Base-by-base conservation (phyloP, 2,113 vertebrate genomes). In the Garra rufa region DNA sequence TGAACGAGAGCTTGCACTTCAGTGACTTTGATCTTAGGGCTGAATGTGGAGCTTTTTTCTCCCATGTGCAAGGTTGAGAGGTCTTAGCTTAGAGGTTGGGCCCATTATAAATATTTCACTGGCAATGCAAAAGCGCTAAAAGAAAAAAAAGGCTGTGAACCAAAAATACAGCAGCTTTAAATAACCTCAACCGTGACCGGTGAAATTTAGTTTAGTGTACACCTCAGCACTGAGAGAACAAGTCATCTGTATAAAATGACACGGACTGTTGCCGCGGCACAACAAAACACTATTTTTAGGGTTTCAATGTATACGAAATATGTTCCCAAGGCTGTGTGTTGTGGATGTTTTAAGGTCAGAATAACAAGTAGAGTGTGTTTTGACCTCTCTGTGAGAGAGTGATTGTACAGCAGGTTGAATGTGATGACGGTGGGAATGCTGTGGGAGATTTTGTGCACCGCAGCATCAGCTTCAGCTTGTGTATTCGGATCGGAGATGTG, bases 1-100 rank as follows among this genome's bases (percentile, higher is more conserved):
- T 87, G 88, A 88, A 81, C 88, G 88, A 87, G 84, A 74, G 85
- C 81, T 83, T 85, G 81, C 83, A 84, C 85, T 89, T 78, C 79
- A 85, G 73, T 83, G 81, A 81, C 76, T 86, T 87, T 79, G 44
- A 70, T 76, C 70, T 80, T 78, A 70, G 57, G 88, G 88, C 88
- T 81, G 76, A 43, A 76, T 79, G 81, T 81, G 80, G 30, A 81
- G n/a, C 65, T 71, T 75, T 82, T 43, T 26, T 34, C 15, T 9
- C 28, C 48, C n/a, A 30, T 63, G 76, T 73, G 76, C 57, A 88
- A 86, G 87, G 87, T 82, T 83, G 52, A 69, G 52, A 76, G 87
- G 82, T 83, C 75, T 71, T 77, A 38, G 84, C 82, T 79, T 28
- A 24, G 67, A 81, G 81, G 75, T 83, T 76, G 76, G 50, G 13